Base-by-base conservation (phyloP, 2,888 invertebrate genomes). In the Clivina fossor region DNA sequence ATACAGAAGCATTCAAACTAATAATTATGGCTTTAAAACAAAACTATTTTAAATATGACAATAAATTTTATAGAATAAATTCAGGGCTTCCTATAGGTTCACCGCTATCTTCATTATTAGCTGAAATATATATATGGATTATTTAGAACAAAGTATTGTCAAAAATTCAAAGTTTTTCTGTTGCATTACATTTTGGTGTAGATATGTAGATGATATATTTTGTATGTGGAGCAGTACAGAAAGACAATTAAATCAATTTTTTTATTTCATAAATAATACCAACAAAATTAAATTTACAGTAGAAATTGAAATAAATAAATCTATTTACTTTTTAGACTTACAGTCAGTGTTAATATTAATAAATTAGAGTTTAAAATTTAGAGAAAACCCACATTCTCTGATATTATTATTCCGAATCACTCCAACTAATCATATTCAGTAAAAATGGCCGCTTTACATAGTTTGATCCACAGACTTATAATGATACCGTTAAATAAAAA, bases 351-450 rank as follows among this genome's bases (percentile, higher is more conserved):
- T 9, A 24, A 22, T 1, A 24, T 28, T n/a, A 50, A 40, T n/a
- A 24, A 50, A 40, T 5, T 38, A 4, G 15, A 15, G 11, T 50
- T 50, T 8, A 40, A 50, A 18, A 40, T 50, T 9, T 28, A 38
- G 7, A 40, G 40, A n/a, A 50, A 50, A 50, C 49, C 49, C 11
- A 50, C 49, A 5, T 50, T 18, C 13, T 20, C 49, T n/a, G 49
- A 38, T 26, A 28, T 40, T 24, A 16, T 50, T 28, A 28, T 50
- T 4, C 49, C 49, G 19, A n/a, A 26, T 9, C 16, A 24, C 4
- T 50, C 40, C 2, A 50, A 50, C 8, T 28, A 50, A 15, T 38
- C 49, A 8, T 2, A n/a, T 18, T 19, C 4, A 18, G 18, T 50
- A 7, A 40, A 50, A 50, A 38, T 50, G 13, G 11, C 49, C 2